Conservation (phyloP, 2,113 vertebrate genomes). For the Azemiops feae region DNA sequence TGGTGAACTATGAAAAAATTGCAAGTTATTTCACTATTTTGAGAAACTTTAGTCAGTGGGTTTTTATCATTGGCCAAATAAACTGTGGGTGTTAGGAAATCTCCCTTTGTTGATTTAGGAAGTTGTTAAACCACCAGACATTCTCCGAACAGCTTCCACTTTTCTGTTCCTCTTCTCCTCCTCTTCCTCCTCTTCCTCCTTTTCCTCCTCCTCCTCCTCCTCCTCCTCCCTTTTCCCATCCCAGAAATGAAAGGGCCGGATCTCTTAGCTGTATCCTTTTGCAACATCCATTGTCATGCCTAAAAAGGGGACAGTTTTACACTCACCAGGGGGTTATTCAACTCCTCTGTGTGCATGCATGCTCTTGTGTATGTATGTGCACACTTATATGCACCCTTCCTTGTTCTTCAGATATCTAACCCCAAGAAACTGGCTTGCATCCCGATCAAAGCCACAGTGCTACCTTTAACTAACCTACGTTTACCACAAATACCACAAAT, state of each 20-base stretch:
- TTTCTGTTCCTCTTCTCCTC: neutral
- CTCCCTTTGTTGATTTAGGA: neutral
- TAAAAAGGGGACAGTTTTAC: neutral
- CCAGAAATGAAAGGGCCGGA: neutral
- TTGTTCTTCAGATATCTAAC: neutral
- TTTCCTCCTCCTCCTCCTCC: neutral
- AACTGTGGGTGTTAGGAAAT: neutral
- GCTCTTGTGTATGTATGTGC: neutral
- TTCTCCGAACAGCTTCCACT: neutral
- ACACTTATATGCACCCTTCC: neutral
- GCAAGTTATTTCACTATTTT: neutral
- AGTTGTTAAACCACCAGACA: neutral
- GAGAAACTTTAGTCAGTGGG: neutral
- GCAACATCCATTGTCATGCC: conserved; percentile 22
- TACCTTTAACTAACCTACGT: neutral
- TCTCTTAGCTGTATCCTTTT: neutral
- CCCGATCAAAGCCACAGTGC: neutral
- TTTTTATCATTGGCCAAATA: neutral
- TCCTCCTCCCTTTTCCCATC: neutral
- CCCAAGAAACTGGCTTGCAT: neutral
- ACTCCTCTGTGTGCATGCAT: neutral
- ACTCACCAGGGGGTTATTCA: neutral
- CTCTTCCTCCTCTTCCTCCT: neutral
- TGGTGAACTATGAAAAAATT: neutral
- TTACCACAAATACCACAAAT: neutral